These are phyloP conservation scores for Asbolus verrucosus DNA, from an alignment of 1,140 invertebrate species.

Conservation along the genomic window DNA sequence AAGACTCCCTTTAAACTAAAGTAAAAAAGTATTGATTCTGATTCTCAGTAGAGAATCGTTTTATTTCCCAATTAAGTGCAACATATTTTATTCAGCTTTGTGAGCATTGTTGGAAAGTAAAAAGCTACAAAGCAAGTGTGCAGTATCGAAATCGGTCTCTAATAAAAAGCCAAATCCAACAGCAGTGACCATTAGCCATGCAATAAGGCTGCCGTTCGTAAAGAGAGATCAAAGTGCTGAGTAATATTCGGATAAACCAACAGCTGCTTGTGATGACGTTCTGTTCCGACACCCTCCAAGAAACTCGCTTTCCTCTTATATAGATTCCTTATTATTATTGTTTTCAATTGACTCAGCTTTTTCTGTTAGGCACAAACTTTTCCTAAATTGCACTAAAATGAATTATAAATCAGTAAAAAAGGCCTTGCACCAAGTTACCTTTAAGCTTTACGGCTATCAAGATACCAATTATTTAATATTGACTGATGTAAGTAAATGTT, in stretches of 20 bases:
- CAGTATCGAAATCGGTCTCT: slow-evolving; percentile 18
- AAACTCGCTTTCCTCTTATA: background rate
- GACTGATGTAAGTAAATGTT: no score
- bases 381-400: no score
- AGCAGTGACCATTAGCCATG: slow-evolving; percentile 51
- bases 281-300: background rate
- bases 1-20: no score
- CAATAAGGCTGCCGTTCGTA: slow-evolving; percentile 45
- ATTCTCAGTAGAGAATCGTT: no score
- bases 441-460: no score
- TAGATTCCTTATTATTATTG: no score
- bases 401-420: no score
- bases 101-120: slow-evolving; percentile 2
- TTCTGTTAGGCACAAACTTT: no score
- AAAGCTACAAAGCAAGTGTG: slow-evolving; percentile 13
- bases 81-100: slow-evolving; percentile 21
- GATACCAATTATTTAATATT: no score
- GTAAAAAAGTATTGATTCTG: no score
- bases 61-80: slow-evolving; percentile 26
- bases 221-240: slow-evolving; percentile 48
- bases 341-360: no score
- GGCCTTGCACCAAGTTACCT: no score
- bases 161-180: slow-evolving; percentile 25
- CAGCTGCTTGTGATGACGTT: slow-evolving; percentile 32
- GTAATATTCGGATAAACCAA: slow-evolving; percentile 44